Conservation (phyloP, 2,797 vertebrate species). For the Otus scops region DNA sequence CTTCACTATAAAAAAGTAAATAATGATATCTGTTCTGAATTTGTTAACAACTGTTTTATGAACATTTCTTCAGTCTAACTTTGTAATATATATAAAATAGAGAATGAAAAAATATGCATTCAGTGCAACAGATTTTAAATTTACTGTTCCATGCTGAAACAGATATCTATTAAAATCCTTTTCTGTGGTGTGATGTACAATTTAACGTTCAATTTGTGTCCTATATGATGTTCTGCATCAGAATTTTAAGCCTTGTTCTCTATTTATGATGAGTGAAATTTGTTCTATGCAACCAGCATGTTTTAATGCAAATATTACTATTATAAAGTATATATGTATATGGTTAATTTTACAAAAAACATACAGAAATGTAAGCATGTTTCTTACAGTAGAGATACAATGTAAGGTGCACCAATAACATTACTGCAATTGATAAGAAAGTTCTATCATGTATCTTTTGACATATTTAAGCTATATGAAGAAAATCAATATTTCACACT, state of each 20-base stretch:
- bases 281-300: background rate
- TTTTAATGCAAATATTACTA: background rate
- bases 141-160: background rate
- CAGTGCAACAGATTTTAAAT: background rate
- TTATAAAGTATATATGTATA: background rate
- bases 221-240: background rate
- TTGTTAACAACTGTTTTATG: background rate
- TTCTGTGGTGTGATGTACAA: background rate
- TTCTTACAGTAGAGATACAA: background rate
- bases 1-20: background rate
- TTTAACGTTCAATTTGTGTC: background rate
- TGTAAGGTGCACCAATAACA: background rate
- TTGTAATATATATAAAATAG: background rate
- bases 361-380: background rate
- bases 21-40: background rate
- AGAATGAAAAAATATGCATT: background rate
- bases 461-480: background rate
- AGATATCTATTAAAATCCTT: background rate
- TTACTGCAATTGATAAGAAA: background rate
- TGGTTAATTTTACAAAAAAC: background rate
- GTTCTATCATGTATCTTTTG: background rate
- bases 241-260: background rate
- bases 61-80: background rate
- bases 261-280: background rate
- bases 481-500: background rate